Evolutionary conservation across 2,113 vertebrate genomes (phyloP), one percentile per base, ranked within the genome.

Genomic region (Camelus bactrianus): DNA sequence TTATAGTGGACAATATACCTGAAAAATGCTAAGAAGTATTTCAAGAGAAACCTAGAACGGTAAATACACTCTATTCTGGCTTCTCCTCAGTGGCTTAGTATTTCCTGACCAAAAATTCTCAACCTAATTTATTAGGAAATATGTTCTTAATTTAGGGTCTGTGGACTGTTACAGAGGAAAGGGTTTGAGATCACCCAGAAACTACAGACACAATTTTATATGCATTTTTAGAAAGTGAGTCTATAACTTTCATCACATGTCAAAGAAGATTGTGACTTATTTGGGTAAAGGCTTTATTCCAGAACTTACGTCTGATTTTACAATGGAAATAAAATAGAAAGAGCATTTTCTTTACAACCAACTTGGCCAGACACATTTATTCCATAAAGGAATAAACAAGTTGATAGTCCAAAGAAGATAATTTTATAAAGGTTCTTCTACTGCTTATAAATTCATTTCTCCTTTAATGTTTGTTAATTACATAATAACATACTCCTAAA

Each of bases 251-350:
- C 52, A 79, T 93, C 19, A 65, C 17, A 46, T 56, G 8, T 95
- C 70, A 97, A 67, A 95, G 62, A n/a, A 30, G 30, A 84, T 4
- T 83, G 6, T 79, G 46, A 84, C 30, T 91, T 81, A 96, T 72
- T 52, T 95, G 35, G 48, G 35, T 89, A 50, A 94, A 8, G 32
- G 22, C 22, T 95, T 95, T 93, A 90, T 75, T 93, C 19, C 42
- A 83, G 24, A 67, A 85, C 56, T 87, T 89, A 90, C 80, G 35
- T 92, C 46, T 92, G 67, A 86, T 95, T 97, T 95, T 87, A 92
- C 54, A 94, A 46, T 26, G 35, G 17, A 52, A 97, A 97, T 91
- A 42, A 90, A 94, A 92, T 64, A 28, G 48, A 95, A 96, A 81
- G 13, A 56, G 38, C 22, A 87, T 75, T 88, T 95, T 58, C 70